Conservation (phyloP, 2,888 invertebrate genomes). For the Drosophila hawaiiensis region DNA sequence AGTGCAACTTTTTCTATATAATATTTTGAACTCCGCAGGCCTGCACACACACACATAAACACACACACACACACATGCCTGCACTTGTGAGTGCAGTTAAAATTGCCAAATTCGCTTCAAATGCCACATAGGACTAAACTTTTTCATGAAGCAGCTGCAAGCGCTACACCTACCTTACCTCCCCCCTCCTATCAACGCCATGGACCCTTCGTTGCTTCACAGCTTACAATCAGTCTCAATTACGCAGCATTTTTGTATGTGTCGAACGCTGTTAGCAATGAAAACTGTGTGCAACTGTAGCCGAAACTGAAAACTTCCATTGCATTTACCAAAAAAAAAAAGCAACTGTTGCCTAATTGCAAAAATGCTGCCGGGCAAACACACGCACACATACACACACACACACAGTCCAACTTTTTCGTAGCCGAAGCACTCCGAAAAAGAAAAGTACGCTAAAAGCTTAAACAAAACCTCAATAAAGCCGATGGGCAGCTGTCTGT, state of each 20-base stretch:
- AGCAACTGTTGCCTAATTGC: conserved; percentile 80
- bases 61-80: neutral
- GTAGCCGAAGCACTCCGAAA: conserved; percentile 42
- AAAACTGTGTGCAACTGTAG: conserved; percentile 66
- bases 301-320: conserved; percentile 66
- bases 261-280: conserved; percentile 77
- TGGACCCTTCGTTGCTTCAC: conserved; percentile 3
- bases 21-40: conserved; percentile 32
- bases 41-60: conserved; percentile 4
- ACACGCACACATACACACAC: conserved; percentile 29
- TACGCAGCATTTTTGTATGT: conserved; percentile 74
- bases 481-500: conserved; percentile 52
- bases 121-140: conserved; percentile 43
- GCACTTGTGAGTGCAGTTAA: conserved; percentile 32
- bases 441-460: conserved; percentile 75
- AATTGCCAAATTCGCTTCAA: conserved; percentile 51
- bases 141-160: conserved; percentile 40
- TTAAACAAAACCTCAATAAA: conserved; percentile 80
- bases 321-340: conserved; percentile 64
- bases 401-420: conserved; percentile 37
- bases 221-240: conserved; percentile 75
- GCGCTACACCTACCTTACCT: neutral
- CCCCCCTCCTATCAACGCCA: too few species aligned
- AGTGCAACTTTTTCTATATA: conserved; percentile 32
- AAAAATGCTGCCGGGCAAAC: conserved; percentile 78